These are phyloP conservation scores for Charadrius vociferus DNA, from an alignment of 2,113 vertebrate genomes.

Conservation along the genomic window DNA sequence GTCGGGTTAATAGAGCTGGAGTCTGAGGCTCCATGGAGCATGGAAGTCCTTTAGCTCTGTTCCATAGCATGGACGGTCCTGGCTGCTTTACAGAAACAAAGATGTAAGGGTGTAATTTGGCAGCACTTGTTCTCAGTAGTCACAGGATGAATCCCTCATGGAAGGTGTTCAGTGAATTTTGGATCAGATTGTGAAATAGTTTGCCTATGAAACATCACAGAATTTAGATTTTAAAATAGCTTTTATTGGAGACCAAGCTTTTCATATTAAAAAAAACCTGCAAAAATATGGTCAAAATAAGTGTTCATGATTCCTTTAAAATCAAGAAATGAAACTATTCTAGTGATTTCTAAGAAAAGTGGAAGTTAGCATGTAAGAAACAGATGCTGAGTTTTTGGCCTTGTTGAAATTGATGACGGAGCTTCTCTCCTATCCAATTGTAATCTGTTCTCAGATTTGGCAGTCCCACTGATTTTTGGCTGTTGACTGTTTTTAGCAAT, in stretches of 20 bases:
- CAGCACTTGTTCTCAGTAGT: not conserved
- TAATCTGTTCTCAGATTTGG: not conserved
- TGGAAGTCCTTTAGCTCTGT: not conserved
- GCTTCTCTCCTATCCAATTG: not conserved
- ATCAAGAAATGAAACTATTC: not conserved
- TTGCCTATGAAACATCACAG: not conserved
- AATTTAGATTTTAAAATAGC: not conserved
- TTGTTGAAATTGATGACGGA: not conserved
- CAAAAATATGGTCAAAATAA: not conserved
- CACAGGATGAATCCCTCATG: not conserved
- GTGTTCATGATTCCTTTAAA: not conserved
- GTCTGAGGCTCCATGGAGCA: not conserved
- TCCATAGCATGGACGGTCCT: not conserved
- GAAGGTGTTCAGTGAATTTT: not conserved
- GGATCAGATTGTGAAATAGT: not conserved
- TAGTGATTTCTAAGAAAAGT: not conserved
- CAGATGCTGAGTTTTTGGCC: not conserved
- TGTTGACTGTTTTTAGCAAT: not conserved
- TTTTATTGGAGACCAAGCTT: not conserved
- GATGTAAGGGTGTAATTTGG: not conserved
- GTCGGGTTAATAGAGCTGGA: not conserved
- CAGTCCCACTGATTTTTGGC: not conserved
- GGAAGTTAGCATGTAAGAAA: not conserved
- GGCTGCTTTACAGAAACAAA: not conserved
- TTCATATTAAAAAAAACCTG: not conserved